Evolutionary conservation across 2,113 vertebrate species (phyloP).

Genomic region (Crotophaga sulcirostris): DNA sequence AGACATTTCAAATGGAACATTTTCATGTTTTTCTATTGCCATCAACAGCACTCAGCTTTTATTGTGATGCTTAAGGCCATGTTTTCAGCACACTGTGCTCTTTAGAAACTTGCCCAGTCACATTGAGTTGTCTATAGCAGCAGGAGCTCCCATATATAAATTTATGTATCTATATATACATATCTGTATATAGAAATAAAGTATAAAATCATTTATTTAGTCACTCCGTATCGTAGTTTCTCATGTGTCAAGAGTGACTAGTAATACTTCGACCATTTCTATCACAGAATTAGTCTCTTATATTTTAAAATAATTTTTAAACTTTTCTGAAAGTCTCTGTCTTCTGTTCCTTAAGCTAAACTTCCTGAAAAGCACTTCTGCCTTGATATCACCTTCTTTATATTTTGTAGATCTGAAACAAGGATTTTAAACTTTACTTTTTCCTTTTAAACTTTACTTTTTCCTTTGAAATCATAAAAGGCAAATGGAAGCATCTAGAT

Average conservation of each 20-base stretch:
- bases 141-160: constrained; percentile 12
- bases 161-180: not conserved
- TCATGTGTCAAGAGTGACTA: not conserved
- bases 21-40: constrained; percentile 47
- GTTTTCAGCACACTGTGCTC: constrained; percentile 46
- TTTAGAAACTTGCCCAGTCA: constrained; percentile 29
- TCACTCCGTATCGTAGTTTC: not conserved
- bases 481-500: not conserved
- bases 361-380: not conserved
- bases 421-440: not conserved
- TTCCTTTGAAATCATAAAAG: not conserved
- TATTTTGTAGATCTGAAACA: not conserved
- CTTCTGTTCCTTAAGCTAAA: not conserved
- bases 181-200: not conserved
- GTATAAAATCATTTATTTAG: not conserved
- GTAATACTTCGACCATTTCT: not conserved
- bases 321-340: not conserved
- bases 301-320: not conserved
- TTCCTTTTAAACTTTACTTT: not conserved
- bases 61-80: constrained; percentile 50
- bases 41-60: constrained; percentile 53
- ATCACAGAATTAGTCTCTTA: not conserved
- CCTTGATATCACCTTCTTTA: not conserved
- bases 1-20: constrained; percentile 50
- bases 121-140: not conserved